phyloP scores from a whole-genome alignment of 2,888 invertebrate genomes.

The Loripinus fragilis region DNA sequence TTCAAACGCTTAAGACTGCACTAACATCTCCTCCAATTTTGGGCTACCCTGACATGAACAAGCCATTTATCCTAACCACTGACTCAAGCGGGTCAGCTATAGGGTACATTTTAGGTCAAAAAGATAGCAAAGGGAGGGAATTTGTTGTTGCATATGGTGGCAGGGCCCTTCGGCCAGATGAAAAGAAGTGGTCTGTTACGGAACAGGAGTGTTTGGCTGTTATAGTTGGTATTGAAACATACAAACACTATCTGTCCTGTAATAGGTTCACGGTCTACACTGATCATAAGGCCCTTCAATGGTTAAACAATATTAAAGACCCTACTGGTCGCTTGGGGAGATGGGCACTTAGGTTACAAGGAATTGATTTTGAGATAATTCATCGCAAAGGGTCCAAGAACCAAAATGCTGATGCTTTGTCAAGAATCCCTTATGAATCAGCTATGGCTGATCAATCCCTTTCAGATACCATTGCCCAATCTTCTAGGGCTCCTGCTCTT shows the following conservation, averaged over 20 bases:
- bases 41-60: conserved; percentile 28
- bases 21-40: conserved; percentile 29
- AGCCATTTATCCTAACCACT: conserved; percentile 21
- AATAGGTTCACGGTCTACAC: conserved; percentile 23
- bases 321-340: conserved; percentile 40
- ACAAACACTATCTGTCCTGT: conserved; percentile 30
- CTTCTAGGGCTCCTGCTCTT: no score
- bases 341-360: conserved; percentile 51
- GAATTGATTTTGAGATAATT: conserved; percentile 39
- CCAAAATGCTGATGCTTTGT: conserved; percentile 33
- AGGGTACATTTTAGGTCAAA: conserved; percentile 13
- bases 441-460: no score
- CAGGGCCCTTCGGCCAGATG: conserved; percentile 21
- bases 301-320: conserved; percentile 39
- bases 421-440: conserved; percentile 10
- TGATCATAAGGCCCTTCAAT: conserved; percentile 33
- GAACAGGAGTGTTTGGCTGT: conserved; percentile 42
- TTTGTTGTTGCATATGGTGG: conserved; percentile 28
- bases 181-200: conserved; percentile 31
- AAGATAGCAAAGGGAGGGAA: neutral
- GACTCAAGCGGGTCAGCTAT: neutral
- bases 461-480: no score
- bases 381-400: conserved; percentile 22
- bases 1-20: conserved; percentile 20
- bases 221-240: conserved; percentile 30